Percentiles rank a stretch among this genome's conserved stretches.
phyloP scores from a whole-genome alignment of 2,113 vertebrate genomes.

The Chionis minor region DNA sequence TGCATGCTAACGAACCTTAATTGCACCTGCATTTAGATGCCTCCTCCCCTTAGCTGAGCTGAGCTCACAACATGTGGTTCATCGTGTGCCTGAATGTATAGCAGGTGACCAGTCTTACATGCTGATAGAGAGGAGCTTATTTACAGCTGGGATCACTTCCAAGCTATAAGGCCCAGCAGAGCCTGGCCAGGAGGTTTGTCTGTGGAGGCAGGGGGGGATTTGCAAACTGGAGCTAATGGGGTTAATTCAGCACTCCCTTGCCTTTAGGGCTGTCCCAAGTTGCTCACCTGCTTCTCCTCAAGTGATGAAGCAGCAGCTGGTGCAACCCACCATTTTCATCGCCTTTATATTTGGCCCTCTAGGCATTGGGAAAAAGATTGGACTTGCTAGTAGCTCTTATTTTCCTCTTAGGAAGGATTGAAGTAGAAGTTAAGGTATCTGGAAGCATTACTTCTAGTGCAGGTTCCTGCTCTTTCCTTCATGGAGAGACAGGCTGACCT shows the following conservation, averaged over 20 bases:
- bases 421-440: not conserved
- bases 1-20: not conserved
- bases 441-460: not conserved
- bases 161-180: not conserved
- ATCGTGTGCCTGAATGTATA: not conserved
- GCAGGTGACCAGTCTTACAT: not conserved
- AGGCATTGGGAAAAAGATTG: not conserved
- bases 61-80: not conserved
- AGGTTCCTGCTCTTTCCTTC: not conserved
- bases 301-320: not conserved
- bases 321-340: not conserved
- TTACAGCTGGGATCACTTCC: not conserved
- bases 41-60: not conserved
- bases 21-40: not conserved
- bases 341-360: not conserved
- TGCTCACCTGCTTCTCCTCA: not conserved
- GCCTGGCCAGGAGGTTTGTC: not conserved
- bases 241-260: not conserved
- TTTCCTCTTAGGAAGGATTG: not conserved
- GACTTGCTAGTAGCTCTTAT: fast-evolving
- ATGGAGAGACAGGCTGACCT: not conserved
- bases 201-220: not conserved
- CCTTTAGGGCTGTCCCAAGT: not conserved
- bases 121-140: not conserved
- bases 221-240: not conserved